Base-by-base conservation (phyloP, 1,140 invertebrate genomes). In the Phymorhynchus buccinoides region DNA sequence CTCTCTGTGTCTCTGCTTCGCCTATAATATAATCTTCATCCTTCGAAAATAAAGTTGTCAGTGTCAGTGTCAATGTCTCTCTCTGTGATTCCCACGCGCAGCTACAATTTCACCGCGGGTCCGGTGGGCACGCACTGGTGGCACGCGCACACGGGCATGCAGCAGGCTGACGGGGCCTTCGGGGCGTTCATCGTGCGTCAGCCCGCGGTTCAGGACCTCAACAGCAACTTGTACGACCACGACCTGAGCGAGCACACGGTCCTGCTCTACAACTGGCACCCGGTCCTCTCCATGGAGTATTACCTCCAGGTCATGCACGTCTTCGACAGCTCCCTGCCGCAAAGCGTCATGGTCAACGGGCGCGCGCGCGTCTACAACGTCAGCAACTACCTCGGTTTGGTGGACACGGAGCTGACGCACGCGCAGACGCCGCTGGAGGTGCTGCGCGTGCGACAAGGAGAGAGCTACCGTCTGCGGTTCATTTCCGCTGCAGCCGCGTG, bases 81-180 rank as follows among this genome's bases (percentile, higher is more conserved):
- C n/a, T n/a, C n/a, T n/a, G n/a, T n/a, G n/a, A n/a, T n/a, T n/a
- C n/a, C n/a, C n/a, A 62, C 18, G 56, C n/a, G 14, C 44, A 68
- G 66, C n/a, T 82, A 41, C 79, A 91, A 89, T 71, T 94, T 95
- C 84, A 91, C 91, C 78, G 95, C 95, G 9, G 48, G 86, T 22
- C 88, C 86, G 37, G 48, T 90, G 1, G 97, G 97, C 52, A 98
- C 97, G 1, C 96, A 97, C 92, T 98, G 97, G 93, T 98, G 96
- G 95, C 97, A 98, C 91, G 96, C 97, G 1, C 97, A 98, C 90
- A 96, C 96, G 22, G 96, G 96, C 27, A 95, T 96, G 92, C 97
- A 97, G 93, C 92, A 96, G 37, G 95, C 96, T 12, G 97, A 98
- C 89, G 97, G 97, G 0, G 94, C 96, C 0, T 96, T 96, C 85